Conservation (phyloP, 92 coral and sea anemone genomes). For the Porites lobata region DNA sequence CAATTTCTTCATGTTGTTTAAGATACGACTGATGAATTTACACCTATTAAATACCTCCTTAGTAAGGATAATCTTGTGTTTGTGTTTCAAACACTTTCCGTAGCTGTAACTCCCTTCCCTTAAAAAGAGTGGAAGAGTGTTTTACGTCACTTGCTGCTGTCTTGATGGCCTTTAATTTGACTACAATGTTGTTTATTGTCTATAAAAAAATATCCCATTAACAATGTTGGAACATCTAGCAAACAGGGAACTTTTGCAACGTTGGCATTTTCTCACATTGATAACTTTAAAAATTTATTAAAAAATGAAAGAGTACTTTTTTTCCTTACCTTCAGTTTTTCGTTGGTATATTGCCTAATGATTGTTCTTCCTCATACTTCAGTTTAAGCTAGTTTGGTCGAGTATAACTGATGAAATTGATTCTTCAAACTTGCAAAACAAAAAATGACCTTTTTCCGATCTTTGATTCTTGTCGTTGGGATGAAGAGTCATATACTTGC, state of each 20-base stretch:
- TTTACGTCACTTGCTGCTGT: not conserved
- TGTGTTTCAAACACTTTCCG: too few relatives aligned
- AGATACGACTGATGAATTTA: too few relatives aligned
- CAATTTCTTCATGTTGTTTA: too few relatives aligned
- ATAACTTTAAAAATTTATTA: not conserved
- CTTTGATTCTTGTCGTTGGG: not conserved
- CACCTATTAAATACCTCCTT: too few relatives aligned
- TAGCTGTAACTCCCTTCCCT: too few relatives aligned
- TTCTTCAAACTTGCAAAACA: not conserved
- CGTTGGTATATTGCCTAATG: not conserved
- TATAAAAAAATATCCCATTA: not conserved
- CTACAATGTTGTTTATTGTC: not conserved
- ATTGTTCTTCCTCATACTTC: not conserved
- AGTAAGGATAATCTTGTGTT: too few relatives aligned
- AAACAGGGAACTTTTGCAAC: conserved; percentile 13
- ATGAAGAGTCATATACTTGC: not conserved
- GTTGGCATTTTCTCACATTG: not conserved
- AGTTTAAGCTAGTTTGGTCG: not conserved
- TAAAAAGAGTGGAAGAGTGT: too few relatives aligned
- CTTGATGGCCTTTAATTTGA: not conserved
- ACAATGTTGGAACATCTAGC: not conserved
- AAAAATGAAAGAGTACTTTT: not conserved
- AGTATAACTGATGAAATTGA: not conserved
- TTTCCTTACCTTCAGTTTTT: not conserved
- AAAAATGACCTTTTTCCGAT: not conserved